phyloP scores from a whole-genome alignment of 2,113 vertebrate genomes.

The Pao palembangensis region DNA sequence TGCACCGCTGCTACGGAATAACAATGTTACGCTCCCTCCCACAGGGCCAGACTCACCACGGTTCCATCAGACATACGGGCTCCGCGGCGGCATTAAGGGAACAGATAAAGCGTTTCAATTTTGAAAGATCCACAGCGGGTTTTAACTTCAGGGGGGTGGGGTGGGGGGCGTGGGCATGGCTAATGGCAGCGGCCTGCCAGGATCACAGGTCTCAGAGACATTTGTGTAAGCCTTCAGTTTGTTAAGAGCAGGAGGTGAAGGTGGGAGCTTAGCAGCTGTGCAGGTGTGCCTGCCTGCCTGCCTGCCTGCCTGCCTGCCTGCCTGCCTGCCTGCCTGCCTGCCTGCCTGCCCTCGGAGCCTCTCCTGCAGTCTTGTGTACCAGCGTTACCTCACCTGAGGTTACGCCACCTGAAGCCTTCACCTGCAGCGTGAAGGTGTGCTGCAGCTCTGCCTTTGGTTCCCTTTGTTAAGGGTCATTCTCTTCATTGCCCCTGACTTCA shows the following conservation, averaged over 20 bases:
- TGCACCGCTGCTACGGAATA: constrained; percentile 33
- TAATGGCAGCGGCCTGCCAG: constrained; percentile 28
- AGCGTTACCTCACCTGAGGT: constrained; percentile 21
- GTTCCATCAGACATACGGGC: constrained; percentile 50
- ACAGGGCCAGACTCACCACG: constrained; percentile 45
- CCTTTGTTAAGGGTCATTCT: constrained; percentile 7
- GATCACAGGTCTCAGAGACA: constrained; percentile 35
- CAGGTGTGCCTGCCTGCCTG: constrained; percentile 13
- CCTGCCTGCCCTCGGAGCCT: constrained; percentile 18
- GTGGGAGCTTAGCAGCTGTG: constrained; percentile 5
- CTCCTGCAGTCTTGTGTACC: constrained; percentile 1
- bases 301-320: too few species aligned
- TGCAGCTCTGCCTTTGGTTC: constrained; percentile 17
- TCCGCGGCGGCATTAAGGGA: constrained; percentile 37
- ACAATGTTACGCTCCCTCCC: constrained; percentile 51
- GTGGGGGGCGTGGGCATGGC: too few species aligned
- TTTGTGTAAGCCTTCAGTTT: constrained; percentile 22
- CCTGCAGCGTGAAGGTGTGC: constrained; percentile 1
- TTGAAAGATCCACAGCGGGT: constrained; percentile 25
- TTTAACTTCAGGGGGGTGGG: constrained; percentile 24
- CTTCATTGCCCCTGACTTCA: constrained; percentile 31
- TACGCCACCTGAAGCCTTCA: neutral
- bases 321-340: too few species aligned
- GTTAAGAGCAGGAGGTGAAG: constrained; percentile 29
- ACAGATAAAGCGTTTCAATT: constrained; percentile 59